Conservation (phyloP, 2,113 vertebrate genomes). For the Cricetomys ansorgei region DNA sequence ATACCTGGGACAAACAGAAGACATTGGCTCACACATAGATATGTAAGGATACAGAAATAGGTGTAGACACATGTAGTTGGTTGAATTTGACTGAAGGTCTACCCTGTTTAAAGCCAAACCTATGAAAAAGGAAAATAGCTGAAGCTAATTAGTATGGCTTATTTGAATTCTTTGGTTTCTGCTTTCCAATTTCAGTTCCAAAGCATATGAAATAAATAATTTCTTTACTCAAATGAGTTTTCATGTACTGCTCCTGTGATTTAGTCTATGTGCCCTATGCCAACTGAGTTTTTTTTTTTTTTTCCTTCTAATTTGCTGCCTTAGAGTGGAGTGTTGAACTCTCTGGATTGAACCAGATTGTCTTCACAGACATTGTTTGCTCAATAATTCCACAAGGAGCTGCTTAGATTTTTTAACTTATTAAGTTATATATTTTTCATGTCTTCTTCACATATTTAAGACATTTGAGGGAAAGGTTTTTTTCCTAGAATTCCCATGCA, state of each 20-base stretch:
- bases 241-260: not conserved
- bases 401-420: slow-evolving; percentile 57
- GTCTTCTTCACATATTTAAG: slow-evolving; percentile 71
- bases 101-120: not conserved
- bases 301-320: slow-evolving; percentile 38
- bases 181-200: not conserved
- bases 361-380: slow-evolving; percentile 66
- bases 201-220: not conserved
- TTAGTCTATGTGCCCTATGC: slow-evolving; percentile 22
- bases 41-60: not conserved
- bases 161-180: not conserved
- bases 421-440: slow-evolving; percentile 77
- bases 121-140: not conserved
- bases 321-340: slow-evolving; percentile 55
- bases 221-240: not conserved
- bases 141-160: not conserved
- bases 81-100: not conserved
- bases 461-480: slow-evolving; percentile 84
- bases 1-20: not conserved
- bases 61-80: not conserved
- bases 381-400: slow-evolving; percentile 65
- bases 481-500: slow-evolving; percentile 83
- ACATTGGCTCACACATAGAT: not conserved
- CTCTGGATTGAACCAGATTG: slow-evolving; percentile 61
- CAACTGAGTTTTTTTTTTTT: not conserved